These are phyloP conservation scores for Pseudonaja textilis DNA, from an alignment of 2,113 vertebrate species.

Conservation along the genomic window DNA sequence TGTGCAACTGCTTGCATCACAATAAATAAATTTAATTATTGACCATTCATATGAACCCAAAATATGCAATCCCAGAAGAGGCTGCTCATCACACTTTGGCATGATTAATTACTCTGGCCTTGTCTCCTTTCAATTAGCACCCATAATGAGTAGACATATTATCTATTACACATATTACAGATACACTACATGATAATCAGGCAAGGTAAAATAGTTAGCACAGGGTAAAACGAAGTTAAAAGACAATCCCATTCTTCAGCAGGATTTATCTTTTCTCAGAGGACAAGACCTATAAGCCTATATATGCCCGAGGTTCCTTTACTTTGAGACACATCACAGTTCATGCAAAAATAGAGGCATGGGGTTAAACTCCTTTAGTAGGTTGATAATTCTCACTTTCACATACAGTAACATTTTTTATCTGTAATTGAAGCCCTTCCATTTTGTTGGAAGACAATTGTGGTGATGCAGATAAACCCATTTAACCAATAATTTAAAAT, in stretches of 20 bases:
- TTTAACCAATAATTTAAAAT: neutral
- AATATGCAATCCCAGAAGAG: neutral
- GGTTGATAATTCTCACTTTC: neutral
- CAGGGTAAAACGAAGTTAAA: neutral
- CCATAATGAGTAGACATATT: neutral
- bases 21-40: neutral
- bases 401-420: neutral
- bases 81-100: neutral
- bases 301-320: neutral
- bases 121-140: neutral
- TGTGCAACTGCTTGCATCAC: neutral
- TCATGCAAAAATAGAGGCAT: neutral
- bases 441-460: neutral
- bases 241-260: neutral
- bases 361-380: neutral
- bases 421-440: neutral
- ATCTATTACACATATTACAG: neutral
- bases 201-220: neutral
- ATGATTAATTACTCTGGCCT: neutral
- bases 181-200: neutral
- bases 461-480: no score
- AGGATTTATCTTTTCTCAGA: neutral
- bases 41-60: neutral
- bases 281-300: neutral
- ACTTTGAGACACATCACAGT: neutral